A percentile compares a stretch with the other conserved stretches of the same genome.
phyloP scores from a whole-genome alignment of 30 jellyfish, hydroid and myxozoan genomes.

The Sanderia malayensis region DNA sequence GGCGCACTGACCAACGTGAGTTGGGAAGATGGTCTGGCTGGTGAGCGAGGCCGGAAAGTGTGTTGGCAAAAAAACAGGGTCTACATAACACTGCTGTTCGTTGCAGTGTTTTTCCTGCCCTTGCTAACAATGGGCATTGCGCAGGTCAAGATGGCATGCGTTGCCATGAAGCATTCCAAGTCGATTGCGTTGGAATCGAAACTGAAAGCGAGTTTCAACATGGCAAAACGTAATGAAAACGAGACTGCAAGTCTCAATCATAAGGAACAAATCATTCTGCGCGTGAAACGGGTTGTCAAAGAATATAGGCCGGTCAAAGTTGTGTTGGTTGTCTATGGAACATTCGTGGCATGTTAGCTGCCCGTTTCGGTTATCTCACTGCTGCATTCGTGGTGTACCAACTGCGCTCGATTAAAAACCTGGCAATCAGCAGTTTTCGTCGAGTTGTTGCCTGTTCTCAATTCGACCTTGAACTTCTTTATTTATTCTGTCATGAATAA shows the following conservation, averaged over 20 bases:
- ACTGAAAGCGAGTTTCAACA: conserved; percentile 19
- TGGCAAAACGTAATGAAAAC: background rate
- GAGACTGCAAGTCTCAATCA: conserved; percentile 13
- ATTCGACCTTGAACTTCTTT: conserved; percentile 75
- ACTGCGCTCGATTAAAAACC: conserved; percentile 19
- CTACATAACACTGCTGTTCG: conserved; percentile 46
- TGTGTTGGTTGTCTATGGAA: conserved; percentile 76
- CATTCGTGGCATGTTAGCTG: conserved; percentile 81
- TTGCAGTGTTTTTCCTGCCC: conserved; percentile 73
- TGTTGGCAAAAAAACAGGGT: conserved; percentile 42
- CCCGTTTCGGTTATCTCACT: conserved; percentile 74
- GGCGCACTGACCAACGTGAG: conserved; percentile 63
- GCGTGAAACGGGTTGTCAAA: conserved; percentile 31
- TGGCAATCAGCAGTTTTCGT: conserved; percentile 67
- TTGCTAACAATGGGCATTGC: conserved; percentile 77
- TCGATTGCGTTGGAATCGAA: conserved; percentile 41
- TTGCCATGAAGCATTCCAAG: conserved; percentile 81
- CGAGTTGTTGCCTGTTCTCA: conserved; percentile 71
- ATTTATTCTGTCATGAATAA: conserved; percentile 78
- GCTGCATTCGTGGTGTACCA: conserved; percentile 49
- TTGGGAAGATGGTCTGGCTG: conserved; percentile 33
- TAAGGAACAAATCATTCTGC: conserved; percentile 25
- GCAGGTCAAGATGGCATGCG: conserved; percentile 59
- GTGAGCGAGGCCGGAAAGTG: background rate
- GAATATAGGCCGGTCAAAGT: conserved; percentile 76